These are phyloP conservation scores for Gopherus flavomarginatus DNA, from an alignment of 2,113 vertebrate species.

Conservation along the genomic window DNA sequence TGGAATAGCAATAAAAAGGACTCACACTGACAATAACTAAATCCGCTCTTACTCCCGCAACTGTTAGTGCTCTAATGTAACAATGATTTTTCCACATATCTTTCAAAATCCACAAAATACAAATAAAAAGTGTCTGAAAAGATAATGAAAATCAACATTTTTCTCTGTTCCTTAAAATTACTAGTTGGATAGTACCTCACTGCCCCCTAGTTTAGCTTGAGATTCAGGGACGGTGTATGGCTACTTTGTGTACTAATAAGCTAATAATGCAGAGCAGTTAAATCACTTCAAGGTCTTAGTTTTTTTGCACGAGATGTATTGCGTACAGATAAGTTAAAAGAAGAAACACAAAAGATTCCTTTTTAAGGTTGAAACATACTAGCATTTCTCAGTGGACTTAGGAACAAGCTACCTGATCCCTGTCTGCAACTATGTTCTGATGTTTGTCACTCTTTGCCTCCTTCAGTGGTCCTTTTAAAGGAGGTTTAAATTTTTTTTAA, in stretches of 20 bases:
- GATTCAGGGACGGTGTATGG: not conserved
- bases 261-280: not conserved
- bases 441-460: not conserved
- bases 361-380: too few relatives aligned
- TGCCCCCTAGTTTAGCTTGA: not conserved
- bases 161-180: not conserved
- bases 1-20: not conserved
- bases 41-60: not conserved
- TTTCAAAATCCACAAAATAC: slow-evolving; percentile 17
- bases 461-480: not conserved
- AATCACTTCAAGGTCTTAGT: not conserved
- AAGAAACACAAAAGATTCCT: not conserved
- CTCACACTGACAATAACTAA: not conserved
- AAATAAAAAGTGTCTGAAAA: slow-evolving; percentile 21
- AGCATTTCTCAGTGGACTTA: not conserved
- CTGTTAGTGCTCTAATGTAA: not conserved
- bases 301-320: not conserved
- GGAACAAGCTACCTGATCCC: not conserved
- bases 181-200: fast-evolving
- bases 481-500: not conserved
- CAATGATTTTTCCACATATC: not conserved
- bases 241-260: not conserved
- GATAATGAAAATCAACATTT: not conserved
- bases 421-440: not conserved
- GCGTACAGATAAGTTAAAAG: not conserved